phyloP scores from a whole-genome alignment of 1,140 invertebrate genomes.

The Ceratina calcarata region DNA sequence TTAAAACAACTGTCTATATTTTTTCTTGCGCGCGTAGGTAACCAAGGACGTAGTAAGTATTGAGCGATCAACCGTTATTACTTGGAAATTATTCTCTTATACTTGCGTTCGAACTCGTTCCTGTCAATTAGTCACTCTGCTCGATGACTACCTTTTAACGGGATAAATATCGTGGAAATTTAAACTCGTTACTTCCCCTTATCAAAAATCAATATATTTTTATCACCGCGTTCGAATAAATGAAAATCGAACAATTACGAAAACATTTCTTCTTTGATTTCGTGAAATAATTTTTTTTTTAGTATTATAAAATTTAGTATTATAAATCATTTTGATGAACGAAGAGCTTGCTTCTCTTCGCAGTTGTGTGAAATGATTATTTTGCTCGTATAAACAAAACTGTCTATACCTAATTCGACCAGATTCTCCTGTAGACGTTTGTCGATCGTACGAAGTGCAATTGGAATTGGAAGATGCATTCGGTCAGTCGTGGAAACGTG shows the following conservation, averaged over 20 bases:
- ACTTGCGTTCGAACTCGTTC: neutral
- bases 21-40: conserved; percentile 17
- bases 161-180: neutral
- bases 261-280: no score
- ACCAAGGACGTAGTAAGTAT: conserved; percentile 45
- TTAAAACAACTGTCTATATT: conserved; percentile 44
- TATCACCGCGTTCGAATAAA: neutral
- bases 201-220: no score
- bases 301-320: no score
- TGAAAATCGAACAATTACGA: neutral
- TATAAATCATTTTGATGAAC: no score
- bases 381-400: no score
- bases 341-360: no score
- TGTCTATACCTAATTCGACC: neutral
- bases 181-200: no score
- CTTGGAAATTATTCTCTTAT: conserved; percentile 14
- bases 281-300: no score
- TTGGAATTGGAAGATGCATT: conserved; percentile 45
- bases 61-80: conserved; percentile 11
- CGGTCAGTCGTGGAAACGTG: neutral
- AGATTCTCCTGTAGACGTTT: conserved; percentile 20
- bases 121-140: neutral
- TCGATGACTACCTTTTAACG: neutral
- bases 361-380: no score
- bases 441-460: conserved; percentile 10